Base-by-base conservation (phyloP, 2,113 vertebrate species). In the Tachycineta bicolor region DNA sequence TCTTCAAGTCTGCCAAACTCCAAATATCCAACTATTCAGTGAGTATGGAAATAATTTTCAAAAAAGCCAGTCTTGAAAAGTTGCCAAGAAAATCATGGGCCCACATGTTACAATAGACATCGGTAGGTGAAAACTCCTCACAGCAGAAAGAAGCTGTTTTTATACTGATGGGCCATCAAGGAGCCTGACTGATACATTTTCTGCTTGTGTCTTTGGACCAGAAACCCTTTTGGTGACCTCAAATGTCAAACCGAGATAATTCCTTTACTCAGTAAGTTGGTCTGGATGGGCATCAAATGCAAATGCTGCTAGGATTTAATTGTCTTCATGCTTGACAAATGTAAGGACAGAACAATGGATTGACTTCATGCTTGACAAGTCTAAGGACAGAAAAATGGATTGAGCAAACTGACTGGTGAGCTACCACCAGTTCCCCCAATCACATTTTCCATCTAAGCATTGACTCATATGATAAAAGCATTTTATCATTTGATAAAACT, bases 131-230 rank as follows among this genome's bases (percentile, higher is more conserved):
- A 77, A 92, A 74, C 11, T 65, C 37, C 49, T 74, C 59, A 14
- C 49, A 69, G 55, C 47, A 47, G 28, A 44, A 22, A 56, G 52
- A 90, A 83, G 24, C 46, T 74, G 21, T 1, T 75, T 75, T 73
- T 53, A 47, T 34, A 25, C 41, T 28, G 34, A n/a, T 60, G 19
- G n/a, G 11, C 41, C 20, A 59, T 44, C 24, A 44, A 68, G n/a
- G 14, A 87, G 25, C 24, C 37, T 0, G 0, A 18, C 34, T 12
- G 25, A 68, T 31, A 65, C 24, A 12, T 0, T 1, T 10, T 49
- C 14, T 62, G 14, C 24, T 44, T 0, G 0, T 5, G 3, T 55
- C 69, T 67, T 74, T 43, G 37, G 26, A 16, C 21, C 39, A 58
- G 12, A 62, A 58, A 33, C 9, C 3, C 10, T 49, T 14, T 43